These are phyloP conservation scores for Lasius fuliginosus DNA, from an alignment of 2,888 invertebrate genomes.

Conservation along the genomic window DNA sequence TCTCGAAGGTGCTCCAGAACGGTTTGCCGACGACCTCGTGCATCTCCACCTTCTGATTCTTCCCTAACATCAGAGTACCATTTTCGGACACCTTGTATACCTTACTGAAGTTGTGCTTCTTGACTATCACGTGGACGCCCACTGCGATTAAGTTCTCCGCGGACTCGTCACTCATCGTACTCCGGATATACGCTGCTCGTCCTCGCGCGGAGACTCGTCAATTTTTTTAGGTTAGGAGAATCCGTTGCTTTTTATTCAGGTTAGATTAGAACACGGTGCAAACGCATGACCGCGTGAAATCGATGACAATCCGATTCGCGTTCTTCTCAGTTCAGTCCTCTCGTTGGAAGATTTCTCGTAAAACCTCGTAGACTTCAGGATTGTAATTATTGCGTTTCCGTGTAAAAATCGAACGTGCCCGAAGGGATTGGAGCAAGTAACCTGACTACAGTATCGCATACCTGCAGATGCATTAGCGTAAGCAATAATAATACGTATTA, in stretches of 20 bases:
- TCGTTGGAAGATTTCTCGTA: background rate
- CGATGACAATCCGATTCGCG: background rate
- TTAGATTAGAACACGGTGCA: conserved; percentile 45
- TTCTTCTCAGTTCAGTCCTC: background rate
- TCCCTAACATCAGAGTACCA: too few species aligned
- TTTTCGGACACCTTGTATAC: conserved; percentile 91
- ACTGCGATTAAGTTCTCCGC: conserved; percentile 87
- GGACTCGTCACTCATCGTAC: conserved; percentile 23
- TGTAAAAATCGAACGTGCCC: background rate
- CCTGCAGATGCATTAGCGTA: background rate
- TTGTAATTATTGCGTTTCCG: background rate
- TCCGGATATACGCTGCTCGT: background rate
- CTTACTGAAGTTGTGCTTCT: conserved; percentile 93
- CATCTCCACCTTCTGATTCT: too few species aligned
- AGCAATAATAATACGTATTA: background rate
- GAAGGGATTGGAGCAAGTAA: background rate
- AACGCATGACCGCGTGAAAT: conserved; percentile 7
- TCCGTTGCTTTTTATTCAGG: background rate
- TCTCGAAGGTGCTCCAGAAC: too few species aligned
- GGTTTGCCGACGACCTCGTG: too few species aligned
- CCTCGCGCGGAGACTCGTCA: background rate
- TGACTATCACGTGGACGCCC: conserved; percentile 92
- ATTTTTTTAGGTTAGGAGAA: conserved; percentile 8
- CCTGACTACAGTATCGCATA: background rate
- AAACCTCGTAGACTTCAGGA: background rate